Percentiles rank a stretch among this genome's conserved stretches.
Conservation (phyloP, 2,113 vertebrate species). For the Perccottus glenii region DNA sequence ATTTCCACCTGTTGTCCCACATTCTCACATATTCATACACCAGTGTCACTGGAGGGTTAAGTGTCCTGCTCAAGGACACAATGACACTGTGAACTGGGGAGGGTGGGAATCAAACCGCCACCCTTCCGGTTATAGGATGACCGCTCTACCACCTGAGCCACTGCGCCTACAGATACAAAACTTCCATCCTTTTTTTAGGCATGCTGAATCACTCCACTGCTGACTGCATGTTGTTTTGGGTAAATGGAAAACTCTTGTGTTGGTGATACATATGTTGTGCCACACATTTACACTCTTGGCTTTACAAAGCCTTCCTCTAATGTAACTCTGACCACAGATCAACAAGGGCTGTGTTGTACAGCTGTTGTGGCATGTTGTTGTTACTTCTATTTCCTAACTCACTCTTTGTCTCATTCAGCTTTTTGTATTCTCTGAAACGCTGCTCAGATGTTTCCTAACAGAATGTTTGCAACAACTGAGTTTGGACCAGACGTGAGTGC, state of each 20-base stretch:
- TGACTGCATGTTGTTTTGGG: neutral
- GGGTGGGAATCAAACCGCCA: too few relatives aligned
- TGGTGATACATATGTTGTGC: neutral
- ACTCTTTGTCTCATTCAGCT: conserved; percentile 57
- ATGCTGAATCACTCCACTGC: neutral
- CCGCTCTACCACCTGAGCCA: too few relatives aligned
- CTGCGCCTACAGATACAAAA: neutral
- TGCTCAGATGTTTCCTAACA: conserved; percentile 42
- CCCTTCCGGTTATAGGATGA: too few relatives aligned
- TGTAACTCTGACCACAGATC: conserved; percentile 32
- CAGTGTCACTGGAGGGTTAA: too few relatives aligned
- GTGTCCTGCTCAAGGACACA: too few relatives aligned
- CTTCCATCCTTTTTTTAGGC: neutral
- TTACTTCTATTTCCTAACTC: conserved; percentile 52
- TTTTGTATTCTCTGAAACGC: conserved; percentile 20
- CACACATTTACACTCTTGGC: neutral
- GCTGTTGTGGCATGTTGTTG: conserved; percentile 61
- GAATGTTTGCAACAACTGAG: conserved; percentile 30
- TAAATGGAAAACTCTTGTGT: neutral
- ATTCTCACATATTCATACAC: too few relatives aligned
- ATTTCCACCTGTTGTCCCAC: too few relatives aligned
- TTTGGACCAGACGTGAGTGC: neutral
- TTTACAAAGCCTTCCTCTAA: conserved; percentile 26
- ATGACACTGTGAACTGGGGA: too few relatives aligned
- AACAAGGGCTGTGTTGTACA: conserved; percentile 22